A percentile compares a stretch with the other conserved stretches of the same genome.
Evolutionary conservation across 1,140 invertebrate genomes (phyloP).

Genomic region (Pinna nobilis): DNA sequence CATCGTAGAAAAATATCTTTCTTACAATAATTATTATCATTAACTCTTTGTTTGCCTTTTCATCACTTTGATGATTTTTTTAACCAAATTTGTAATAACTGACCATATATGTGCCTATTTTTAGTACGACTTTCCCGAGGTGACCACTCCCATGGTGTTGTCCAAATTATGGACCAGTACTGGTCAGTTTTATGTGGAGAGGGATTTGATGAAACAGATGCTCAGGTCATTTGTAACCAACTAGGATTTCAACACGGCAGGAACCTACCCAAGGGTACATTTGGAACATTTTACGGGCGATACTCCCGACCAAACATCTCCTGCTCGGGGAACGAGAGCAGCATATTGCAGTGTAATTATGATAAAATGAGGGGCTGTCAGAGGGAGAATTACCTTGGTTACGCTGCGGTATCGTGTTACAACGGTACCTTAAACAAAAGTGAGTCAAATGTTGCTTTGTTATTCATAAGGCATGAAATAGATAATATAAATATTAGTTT

Average conservation of each 20-base stretch:
- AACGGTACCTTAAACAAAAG: constrained; percentile 54
- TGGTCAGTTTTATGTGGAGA: constrained; percentile 58
- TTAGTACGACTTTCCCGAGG: constrained; percentile 54
- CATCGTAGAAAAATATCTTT: too few relatives aligned
- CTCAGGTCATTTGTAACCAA: constrained; percentile 54
- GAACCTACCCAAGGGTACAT: constrained; percentile 53
- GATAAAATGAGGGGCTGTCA: constrained; percentile 48
- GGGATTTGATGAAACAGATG: constrained; percentile 54
- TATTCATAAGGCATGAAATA: neutral
- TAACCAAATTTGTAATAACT: neutral
- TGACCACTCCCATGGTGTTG: constrained; percentile 60
- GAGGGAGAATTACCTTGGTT: constrained; percentile 51
- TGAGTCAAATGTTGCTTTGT: constrained; percentile 23
- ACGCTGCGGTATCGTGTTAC: constrained; percentile 63
- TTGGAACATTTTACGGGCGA: constrained; percentile 51
- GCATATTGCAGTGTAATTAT: constrained; percentile 53
- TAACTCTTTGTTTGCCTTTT: neutral
- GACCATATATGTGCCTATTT: neutral
- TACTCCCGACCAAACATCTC: constrained; percentile 52
- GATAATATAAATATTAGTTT: neutral
- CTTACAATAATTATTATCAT: too few relatives aligned
- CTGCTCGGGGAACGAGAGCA: constrained; percentile 55
- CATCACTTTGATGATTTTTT: neutral
- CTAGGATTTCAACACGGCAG: constrained; percentile 58
- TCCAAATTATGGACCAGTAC: constrained; percentile 51